phyloP scores from a whole-genome alignment of 2,888 invertebrate genomes.

The Parelbella ahira region DNA sequence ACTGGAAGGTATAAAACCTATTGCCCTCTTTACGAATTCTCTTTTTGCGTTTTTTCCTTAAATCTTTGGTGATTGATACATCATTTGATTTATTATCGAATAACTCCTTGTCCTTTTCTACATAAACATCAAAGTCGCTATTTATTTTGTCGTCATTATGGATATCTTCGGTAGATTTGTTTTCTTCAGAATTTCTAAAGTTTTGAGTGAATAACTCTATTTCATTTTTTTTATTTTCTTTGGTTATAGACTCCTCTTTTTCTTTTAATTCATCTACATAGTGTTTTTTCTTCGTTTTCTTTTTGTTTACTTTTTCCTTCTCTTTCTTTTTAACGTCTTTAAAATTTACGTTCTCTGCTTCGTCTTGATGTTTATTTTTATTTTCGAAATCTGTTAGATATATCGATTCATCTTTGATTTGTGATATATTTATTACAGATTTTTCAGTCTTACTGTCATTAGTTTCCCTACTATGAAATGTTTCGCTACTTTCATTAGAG shows the following conservation, averaged over 20 bases:
- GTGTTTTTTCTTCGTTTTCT: too few relatives aligned
- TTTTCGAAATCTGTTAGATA: too few relatives aligned
- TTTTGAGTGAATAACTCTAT: neutral
- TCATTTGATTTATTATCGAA: slow-evolving; percentile 2
- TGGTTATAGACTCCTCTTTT: neutral
- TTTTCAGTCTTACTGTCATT: too few relatives aligned
- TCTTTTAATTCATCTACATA: neutral
- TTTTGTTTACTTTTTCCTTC: too few relatives aligned
- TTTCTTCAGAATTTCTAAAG: neutral
- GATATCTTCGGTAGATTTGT: neutral
- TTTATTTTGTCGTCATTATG: neutral
- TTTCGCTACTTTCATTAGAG: neutral
- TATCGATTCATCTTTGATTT: too few relatives aligned
- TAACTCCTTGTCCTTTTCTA: slow-evolving; percentile 4
- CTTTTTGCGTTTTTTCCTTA: slow-evolving; percentile 10
- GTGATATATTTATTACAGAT: too few relatives aligned
- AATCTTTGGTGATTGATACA: neutral
- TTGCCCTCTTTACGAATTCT: slow-evolving; percentile 21
- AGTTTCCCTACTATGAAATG: too few relatives aligned
- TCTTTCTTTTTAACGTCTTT: too few relatives aligned
- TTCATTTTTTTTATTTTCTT: slow-evolving; percentile 7
- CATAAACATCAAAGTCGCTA: slow-evolving; percentile 7
- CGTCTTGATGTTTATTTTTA: too few relatives aligned
- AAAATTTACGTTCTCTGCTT: too few relatives aligned
- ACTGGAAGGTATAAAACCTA: slow-evolving; percentile 27